A percentile compares a stretch with the other conserved stretches of the same genome.
Evolutionary conservation across 1,140 invertebrate species (phyloP).

Genomic region (Brevipalpus yothersi): DNA sequence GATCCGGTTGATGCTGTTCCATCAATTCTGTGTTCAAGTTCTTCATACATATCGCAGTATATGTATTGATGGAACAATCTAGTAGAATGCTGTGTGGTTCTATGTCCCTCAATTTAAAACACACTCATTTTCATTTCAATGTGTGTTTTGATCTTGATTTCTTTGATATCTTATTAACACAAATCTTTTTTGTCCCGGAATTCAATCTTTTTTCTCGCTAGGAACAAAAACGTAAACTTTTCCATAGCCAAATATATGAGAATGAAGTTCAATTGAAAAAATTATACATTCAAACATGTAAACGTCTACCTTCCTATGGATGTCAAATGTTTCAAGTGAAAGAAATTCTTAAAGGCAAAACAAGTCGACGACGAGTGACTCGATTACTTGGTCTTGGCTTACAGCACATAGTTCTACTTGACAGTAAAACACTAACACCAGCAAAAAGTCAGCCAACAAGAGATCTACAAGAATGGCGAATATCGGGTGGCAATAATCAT

Average conservation of each 20-base stretch:
- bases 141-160: too few species aligned
- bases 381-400: constrained; percentile 33
- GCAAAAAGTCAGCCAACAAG: constrained; percentile 31
- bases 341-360: constrained; percentile 34
- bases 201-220: constrained; percentile 16
- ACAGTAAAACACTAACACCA: constrained; percentile 33
- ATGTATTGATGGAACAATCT: too few species aligned
- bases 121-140: too few species aligned
- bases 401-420: constrained; percentile 33
- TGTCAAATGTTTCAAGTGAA: constrained; percentile 41
- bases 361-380: constrained; percentile 26
- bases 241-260: constrained; percentile 39
- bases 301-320: constrained; percentile 34
- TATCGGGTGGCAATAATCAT: constrained; percentile 33
- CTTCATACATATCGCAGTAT: too few species aligned
- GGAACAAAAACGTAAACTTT: constrained; percentile 42
- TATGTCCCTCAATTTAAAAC: too few species aligned
- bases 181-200: neutral
- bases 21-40: too few species aligned
- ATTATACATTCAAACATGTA: constrained; percentile 37
- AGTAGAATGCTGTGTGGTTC: too few species aligned
- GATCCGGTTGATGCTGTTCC: too few species aligned
- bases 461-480: constrained; percentile 37
- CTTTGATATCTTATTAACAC: too few species aligned
- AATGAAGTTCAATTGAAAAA: constrained; percentile 38